Conservation (phyloP, 2,797 vertebrate genomes). For the Masticophis lateralis region DNA sequence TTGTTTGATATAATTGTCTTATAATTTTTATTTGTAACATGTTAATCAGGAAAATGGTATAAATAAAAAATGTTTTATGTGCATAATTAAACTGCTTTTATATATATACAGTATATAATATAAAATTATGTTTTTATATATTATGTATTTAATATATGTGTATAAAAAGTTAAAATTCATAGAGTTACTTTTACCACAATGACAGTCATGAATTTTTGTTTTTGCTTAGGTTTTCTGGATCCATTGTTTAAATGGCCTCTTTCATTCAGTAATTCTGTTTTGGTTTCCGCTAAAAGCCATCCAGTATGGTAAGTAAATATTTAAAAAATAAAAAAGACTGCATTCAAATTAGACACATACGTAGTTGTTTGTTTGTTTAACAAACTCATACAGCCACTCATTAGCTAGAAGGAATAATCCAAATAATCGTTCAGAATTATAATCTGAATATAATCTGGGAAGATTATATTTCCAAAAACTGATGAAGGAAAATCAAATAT, state of each 20-base stretch:
- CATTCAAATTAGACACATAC: not conserved
- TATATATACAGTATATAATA: not conserved
- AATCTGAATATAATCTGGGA: not conserved
- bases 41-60: not conserved
- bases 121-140: not conserved
- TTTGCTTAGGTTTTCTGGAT: constrained; percentile 98
- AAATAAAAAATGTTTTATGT: constrained; percentile 1
- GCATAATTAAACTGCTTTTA: not conserved
- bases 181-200: constrained; percentile 82
- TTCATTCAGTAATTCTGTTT: constrained; percentile 99
- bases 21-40: not conserved
- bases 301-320: constrained; percentile 89
- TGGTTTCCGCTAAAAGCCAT: constrained; percentile 99
- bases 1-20: not conserved
- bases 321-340: constrained; percentile 36
- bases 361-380: not conserved
- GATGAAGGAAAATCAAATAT: not conserved
- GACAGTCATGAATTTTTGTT: constrained; percentile 87
- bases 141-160: not conserved
- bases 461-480: not conserved
- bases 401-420: not conserved
- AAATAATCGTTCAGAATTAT: not conserved
- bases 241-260: constrained; percentile 99
- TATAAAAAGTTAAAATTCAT: constrained; percentile 87
- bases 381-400: not conserved